Evolutionary conservation across 2,888 invertebrate species (phyloP).

Genomic region (Erannis defoliaria): DNA sequence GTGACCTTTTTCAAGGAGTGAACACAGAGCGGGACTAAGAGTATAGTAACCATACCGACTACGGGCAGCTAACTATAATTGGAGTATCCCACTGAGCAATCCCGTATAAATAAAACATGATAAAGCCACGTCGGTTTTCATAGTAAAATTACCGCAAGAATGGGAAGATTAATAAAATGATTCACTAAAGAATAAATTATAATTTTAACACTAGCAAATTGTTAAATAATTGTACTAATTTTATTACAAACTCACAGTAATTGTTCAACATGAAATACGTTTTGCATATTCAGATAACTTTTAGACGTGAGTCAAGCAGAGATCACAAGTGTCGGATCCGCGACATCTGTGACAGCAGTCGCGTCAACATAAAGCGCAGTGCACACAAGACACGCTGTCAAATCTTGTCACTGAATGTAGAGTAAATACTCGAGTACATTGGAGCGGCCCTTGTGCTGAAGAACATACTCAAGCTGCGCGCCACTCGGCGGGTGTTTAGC

Average conservation of each 20-base stretch:
- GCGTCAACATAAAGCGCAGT: conserved; percentile 51
- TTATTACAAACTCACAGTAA: neutral
- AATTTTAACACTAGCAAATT: too few relatives aligned
- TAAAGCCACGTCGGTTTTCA: too few relatives aligned
- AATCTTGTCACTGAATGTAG: conserved; percentile 75
- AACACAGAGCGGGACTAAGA: too few relatives aligned
- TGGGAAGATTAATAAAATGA: too few relatives aligned
- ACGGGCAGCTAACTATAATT: too few relatives aligned
- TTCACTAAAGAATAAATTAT: too few relatives aligned
- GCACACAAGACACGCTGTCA: conserved; percentile 56
- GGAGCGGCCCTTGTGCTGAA: conserved; percentile 72
- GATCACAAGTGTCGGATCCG: conserved; percentile 34
- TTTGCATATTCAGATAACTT: conserved; percentile 12
- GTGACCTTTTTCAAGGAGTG: too few relatives aligned
- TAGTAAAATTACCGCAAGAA: too few relatives aligned
- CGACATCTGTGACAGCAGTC: conserved; percentile 42
- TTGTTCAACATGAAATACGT: neutral
- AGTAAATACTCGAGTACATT: conserved; percentile 74
- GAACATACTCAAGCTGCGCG: conserved; percentile 58
- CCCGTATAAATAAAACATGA: too few relatives aligned
- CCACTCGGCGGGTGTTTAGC: conserved; percentile 72
- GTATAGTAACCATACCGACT: too few relatives aligned
- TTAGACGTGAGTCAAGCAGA: conserved; percentile 22
- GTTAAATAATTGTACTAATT: neutral
- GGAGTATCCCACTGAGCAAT: too few relatives aligned